Conservation (phyloP, 2,113 vertebrate genomes). For the Sterna hirundo region DNA sequence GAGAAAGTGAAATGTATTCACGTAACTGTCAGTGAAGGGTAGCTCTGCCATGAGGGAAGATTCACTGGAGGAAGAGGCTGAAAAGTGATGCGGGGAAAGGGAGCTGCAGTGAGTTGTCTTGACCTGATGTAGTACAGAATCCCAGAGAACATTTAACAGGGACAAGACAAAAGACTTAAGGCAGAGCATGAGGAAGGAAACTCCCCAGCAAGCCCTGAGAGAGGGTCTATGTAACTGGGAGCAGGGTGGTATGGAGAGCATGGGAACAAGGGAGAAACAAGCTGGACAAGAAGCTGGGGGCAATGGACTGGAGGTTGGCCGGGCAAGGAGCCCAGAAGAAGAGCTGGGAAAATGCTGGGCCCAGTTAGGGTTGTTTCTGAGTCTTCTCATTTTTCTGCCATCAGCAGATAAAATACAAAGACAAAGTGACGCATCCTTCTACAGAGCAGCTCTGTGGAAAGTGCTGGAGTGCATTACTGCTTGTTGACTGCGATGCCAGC, state of each 20-base stretch:
- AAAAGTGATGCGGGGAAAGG: not conserved
- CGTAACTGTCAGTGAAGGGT: not conserved
- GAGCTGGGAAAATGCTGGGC: not conserved
- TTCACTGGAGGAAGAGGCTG: not conserved
- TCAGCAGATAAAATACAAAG: not conserved
- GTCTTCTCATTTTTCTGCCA: not conserved
- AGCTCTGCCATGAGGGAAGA: not conserved
- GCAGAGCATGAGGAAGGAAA: not conserved
- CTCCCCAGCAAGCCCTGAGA: not conserved
- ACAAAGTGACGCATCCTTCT: not conserved
- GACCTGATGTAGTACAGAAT: not conserved
- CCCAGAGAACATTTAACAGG: not conserved
- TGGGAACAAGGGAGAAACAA: not conserved
- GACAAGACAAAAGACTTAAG: not conserved
- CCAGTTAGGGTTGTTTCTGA: not conserved
- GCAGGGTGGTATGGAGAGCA: rapidly evolving
- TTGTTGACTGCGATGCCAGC: not conserved
- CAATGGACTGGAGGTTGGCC: not conserved
- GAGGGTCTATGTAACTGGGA: not conserved
- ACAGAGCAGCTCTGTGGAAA: not conserved
- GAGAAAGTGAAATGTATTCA: not conserved
- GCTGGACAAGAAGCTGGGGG: not conserved
- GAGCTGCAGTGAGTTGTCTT: not conserved
- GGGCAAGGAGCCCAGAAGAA: not conserved
- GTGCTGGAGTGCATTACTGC: not conserved